Evolutionary conservation across 2,888 invertebrate genomes (phyloP), one percentile per base, ranked within the genome.

Genomic region (Entomobrya proxima): DNA sequence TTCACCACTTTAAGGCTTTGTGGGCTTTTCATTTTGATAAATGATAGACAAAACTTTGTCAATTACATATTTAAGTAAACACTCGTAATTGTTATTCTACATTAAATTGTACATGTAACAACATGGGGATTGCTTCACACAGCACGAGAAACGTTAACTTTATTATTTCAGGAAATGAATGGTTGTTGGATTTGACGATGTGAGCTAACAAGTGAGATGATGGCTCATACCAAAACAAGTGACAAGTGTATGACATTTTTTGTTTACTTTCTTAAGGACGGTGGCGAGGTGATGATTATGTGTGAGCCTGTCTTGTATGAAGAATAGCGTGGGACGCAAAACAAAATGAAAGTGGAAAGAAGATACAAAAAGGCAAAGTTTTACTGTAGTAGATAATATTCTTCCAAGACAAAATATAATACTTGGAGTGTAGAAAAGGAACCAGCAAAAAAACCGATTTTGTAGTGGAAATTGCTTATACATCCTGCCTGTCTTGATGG

Each of bases 61-160:
- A 82, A 55, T 74, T 74, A 74, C 72, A 74, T 30, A 58, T 44
- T 30, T 72, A 75, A 74, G 44, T 58, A 82, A 82, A 82, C 64
- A 82, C 64, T 82, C 44, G 74, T 50, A 64, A 82, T 82, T 82
- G 82, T 82, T 82, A 75, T 82, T 82, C 64, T 82, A 82, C 75
- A 82, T 64, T 35, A 67, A 58, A 55, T 27, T 69, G 44, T 21
- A 61, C 78, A 44, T 69, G 52, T 69, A 69, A 72, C 37, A 67
- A 27, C 64, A 47, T 40, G 37, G 40, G 40, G 40, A 69, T 69
- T 37, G 67, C 24, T 40, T 69, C 67, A 15, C 40, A 69, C n/a
- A n/a, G n/a, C n/a, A 24, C 24, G 67, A 21, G 21, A 69, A 37
- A 21, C 44, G 37, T 40, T 5, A 69, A 40, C 44, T 47, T 61